phyloP scores from a whole-genome alignment of 2,113 vertebrate species.

The Colossoma macropomum region DNA sequence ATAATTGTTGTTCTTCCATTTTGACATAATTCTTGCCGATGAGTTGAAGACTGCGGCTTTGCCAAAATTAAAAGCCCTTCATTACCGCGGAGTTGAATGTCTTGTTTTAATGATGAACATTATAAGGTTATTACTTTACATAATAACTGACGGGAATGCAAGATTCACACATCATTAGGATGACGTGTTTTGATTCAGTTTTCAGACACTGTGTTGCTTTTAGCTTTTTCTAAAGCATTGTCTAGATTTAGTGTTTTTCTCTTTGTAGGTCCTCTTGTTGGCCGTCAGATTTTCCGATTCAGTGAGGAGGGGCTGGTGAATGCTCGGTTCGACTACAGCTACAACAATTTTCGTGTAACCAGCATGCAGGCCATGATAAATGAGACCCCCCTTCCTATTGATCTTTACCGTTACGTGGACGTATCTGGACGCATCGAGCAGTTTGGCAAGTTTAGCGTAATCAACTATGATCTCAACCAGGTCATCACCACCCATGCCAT shows the following conservation, averaged over 20 bases:
- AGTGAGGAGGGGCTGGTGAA: constrained; percentile 95
- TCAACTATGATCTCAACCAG: constrained; percentile 97
- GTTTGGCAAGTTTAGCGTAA: constrained; percentile 97
- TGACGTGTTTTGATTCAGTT: not conserved
- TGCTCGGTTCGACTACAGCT: constrained; percentile 97
- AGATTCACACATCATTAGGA: not conserved
- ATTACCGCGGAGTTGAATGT: not conserved
- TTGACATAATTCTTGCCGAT: constrained; percentile 9
- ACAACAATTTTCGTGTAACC: constrained; percentile 95
- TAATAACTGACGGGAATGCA: not conserved
- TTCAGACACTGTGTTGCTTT: not conserved
- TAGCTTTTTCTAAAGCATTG: not conserved
- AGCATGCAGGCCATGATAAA: constrained; percentile 99
- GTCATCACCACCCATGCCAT: constrained; percentile 98
- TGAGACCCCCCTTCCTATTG: constrained; percentile 93
- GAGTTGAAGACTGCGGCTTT: constrained; percentile 1
- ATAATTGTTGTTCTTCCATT: constrained; percentile 23
- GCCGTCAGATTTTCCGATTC: constrained; percentile 95
- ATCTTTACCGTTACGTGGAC: constrained; percentile 93
- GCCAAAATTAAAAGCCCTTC: constrained; percentile 6
- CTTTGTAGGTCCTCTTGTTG: constrained; percentile 88
- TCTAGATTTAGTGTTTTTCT: not conserved
- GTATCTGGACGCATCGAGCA: constrained; percentile 94
- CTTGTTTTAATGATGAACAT: not conserved
- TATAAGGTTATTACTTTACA: constrained; percentile 4